Evolutionary conservation across 2,888 invertebrate species (phyloP).

Genomic region (Andricus curvator): DNA sequence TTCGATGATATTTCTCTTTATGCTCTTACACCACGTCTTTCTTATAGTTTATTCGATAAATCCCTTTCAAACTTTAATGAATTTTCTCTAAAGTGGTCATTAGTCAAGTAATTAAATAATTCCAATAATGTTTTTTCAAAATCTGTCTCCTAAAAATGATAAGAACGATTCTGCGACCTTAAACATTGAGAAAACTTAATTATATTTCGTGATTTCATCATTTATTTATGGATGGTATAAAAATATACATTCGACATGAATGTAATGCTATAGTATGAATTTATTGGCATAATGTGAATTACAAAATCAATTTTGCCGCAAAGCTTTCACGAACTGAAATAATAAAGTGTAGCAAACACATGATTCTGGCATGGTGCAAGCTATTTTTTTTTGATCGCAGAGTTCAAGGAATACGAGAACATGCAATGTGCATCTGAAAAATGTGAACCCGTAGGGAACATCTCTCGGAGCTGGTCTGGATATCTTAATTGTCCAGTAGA

Average conservation of each 20-base stretch:
- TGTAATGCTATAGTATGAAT: not conserved
- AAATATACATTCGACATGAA: not conserved
- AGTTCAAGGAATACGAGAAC: constrained; percentile 28
- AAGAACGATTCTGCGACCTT: not conserved
- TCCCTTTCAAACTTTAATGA: not conserved
- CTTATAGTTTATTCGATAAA: constrained; percentile 19
- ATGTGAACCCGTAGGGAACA: constrained; percentile 66
- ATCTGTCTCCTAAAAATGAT: not conserved
- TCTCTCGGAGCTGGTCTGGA: constrained; percentile 60
- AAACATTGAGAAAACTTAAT: not conserved
- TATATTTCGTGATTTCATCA: not conserved
- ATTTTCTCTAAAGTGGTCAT: not conserved
- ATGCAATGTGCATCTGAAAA: constrained; percentile 63
- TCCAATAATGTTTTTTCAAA: not conserved
- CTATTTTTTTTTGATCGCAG: not conserved
- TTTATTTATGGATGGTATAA: not conserved
- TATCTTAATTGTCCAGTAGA: constrained; percentile 74
- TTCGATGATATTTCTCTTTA: constrained; percentile 37
- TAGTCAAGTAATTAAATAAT: not conserved
- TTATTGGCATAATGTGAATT: not conserved
- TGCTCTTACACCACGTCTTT: constrained; percentile 28
- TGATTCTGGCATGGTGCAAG: not conserved
- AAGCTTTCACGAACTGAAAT: not conserved
- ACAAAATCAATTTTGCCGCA: not conserved
- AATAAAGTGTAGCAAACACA: constrained; percentile 4